A percentile compares a stretch with the other conserved stretches of the same genome.
Conservation (phyloP, 64 coral and sea anemone species). For the Cladopsammia gracilis region DNA sequence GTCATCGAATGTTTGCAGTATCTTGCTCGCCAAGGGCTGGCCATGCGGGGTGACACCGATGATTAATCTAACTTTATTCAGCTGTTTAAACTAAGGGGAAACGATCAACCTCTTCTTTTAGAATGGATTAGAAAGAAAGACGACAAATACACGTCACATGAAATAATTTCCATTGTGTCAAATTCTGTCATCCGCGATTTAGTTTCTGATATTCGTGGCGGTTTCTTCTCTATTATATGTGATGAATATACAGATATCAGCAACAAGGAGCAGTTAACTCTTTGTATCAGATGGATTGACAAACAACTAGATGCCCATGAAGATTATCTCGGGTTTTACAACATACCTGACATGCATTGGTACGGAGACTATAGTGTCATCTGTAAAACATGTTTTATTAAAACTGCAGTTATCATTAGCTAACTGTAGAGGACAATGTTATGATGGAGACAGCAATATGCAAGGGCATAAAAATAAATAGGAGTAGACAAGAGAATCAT, state of each 20-base stretch:
- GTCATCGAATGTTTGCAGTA: conserved; percentile 54
- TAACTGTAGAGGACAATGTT: too few species aligned
- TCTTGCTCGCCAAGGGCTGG: conserved; percentile 42
- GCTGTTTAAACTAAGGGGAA: conserved; percentile 22
- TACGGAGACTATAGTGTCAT: too few species aligned
- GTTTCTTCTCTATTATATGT: conserved; percentile 26
- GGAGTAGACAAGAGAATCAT: too few species aligned
- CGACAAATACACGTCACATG: too few species aligned
- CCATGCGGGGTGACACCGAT: conserved; percentile 71
- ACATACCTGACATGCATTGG: too few species aligned
- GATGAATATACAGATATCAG: conserved; percentile 85
- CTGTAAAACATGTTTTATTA: too few species aligned
- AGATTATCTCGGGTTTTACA: too few species aligned
- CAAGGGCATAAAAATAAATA: too few species aligned
- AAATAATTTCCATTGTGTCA: background rate
- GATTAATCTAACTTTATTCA: too few species aligned
- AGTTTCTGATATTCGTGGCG: background rate
- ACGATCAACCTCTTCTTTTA: conserved; percentile 46
- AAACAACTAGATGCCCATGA: background rate
- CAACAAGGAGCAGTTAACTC: conserved; percentile 76
- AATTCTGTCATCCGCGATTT: background rate
- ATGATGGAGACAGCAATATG: too few species aligned
- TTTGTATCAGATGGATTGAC: conserved; percentile 80
- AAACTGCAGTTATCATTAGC: too few species aligned
- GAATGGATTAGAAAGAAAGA: background rate